Evolutionary conservation across 2,113 vertebrate genomes (phyloP), one percentile per base, ranked within the genome.

Genomic region (Atrichornis clamosus): DNA sequence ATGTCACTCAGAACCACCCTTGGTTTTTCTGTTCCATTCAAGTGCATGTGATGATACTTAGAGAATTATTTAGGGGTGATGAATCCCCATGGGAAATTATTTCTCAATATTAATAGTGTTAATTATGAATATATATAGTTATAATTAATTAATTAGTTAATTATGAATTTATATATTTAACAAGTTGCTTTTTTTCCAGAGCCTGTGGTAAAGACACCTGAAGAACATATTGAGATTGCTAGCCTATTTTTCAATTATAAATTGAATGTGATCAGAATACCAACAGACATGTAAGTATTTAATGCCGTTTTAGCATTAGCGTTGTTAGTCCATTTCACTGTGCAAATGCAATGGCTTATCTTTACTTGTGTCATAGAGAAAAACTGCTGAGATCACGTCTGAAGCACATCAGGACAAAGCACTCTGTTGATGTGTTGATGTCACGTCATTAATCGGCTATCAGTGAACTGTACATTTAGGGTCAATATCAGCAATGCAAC

Each of bases 221-320:
- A 98, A 50, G 95, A 98, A 63, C 72, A 98, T 62, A 35, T 98
- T 89, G 98, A 98, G 76, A 98, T 98, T 74, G 92, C 96, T 92
- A 98, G 98, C 60, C 90, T 95, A 2, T 98, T 98, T 97, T 80
- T 98, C 15, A 98, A 98, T 90, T 98, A 97, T 35, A 98, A 93
- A 78, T 86, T 98, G 60, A 63, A 70, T 94, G 60, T 94, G 59
- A 92, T 97, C 75, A 75, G 56, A 68, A 84, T 98, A 65, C 97
- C 97, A 75, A 95, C 88, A 84, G 89, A 98, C 62, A 86, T 5
- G 98, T 98, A 97, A 98, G 98, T 98, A 96, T 76, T 65, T 21
- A 27, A 41, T 35, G 10, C 33, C 49, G 44, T 79, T 89, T 87
- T 47, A 47, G 10, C 22, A 53, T 70, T 81, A 84, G 20, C 72